Conservation (phyloP, 2,888 invertebrate species). For the Andricus curvator region DNA sequence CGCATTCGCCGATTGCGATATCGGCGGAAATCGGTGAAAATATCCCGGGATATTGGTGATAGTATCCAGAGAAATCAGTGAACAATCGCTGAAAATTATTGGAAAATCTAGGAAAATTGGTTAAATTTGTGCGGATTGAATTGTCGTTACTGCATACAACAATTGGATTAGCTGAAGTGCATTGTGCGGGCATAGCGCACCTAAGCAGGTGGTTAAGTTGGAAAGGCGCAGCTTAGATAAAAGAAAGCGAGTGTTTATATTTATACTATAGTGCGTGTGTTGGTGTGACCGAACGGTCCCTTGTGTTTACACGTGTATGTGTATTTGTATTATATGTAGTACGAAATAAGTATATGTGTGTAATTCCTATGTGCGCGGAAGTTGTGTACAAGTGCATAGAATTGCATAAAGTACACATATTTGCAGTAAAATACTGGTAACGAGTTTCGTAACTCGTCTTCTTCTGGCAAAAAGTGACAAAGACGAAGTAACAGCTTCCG, state of each 20-base stretch:
- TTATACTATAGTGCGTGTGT: neutral
- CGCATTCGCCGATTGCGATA: conserved; percentile 42
- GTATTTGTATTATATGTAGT: neutral
- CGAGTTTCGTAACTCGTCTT: neutral
- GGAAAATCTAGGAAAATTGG: neutral
- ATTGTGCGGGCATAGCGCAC: neutral
- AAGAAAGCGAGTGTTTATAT: conserved; percentile 27
- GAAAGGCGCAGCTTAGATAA: conserved; percentile 10
- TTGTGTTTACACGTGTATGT: conserved; percentile 6
- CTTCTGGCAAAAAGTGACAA: neutral
- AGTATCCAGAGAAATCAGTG: neutral
- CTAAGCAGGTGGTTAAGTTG: conserved; percentile 12
- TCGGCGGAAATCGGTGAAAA: conserved; percentile 31
- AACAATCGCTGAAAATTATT: too few relatives aligned
- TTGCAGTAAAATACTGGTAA: neutral
- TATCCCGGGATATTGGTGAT: conserved; percentile 8
- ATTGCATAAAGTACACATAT: neutral
- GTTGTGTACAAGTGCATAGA: neutral
- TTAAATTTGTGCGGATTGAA: neutral
- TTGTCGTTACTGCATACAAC: neutral
- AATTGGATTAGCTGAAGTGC: conserved; percentile 23
- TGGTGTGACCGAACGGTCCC: neutral
- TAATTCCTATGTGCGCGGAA: neutral
- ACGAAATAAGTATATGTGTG: neutral
- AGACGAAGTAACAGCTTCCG: neutral